These are phyloP conservation scores for Corvus hawaiiensis DNA, from an alignment of 2,113 vertebrate species.

Conservation along the genomic window DNA sequence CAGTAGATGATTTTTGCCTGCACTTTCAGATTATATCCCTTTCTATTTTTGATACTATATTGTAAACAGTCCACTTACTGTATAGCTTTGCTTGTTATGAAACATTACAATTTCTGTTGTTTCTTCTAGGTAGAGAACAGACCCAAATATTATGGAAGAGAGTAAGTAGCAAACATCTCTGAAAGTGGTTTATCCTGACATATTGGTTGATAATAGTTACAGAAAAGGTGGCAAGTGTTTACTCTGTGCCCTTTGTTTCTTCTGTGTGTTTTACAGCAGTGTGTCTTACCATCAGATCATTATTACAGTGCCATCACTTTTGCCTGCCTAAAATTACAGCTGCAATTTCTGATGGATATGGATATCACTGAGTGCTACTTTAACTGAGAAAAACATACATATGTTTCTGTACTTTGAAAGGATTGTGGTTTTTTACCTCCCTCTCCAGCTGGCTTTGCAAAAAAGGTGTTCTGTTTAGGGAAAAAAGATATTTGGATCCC, in stretches of 20 bases:
- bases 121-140: conserved; percentile 89
- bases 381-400: neutral
- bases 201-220: neutral
- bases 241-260: neutral
- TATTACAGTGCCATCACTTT: neutral
- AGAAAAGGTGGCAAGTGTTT: neutral
- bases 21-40: neutral
- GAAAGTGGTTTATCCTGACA: neutral
- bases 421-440: neutral
- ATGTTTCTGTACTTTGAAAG: neutral
- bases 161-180: conserved; percentile 79
- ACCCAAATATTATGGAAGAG: conserved; percentile 98
- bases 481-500: neutral
- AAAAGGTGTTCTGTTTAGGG: neutral
- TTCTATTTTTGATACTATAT: neutral
- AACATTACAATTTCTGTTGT: conserved; percentile 1
- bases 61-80: neutral
- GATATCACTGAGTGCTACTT: neutral
- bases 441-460: neutral
- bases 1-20: neutral
- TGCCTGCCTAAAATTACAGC: neutral
- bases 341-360: neutral
- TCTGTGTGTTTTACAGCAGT: neutral
- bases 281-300: neutral
- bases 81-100: neutral